These are phyloP conservation scores for Limnephilus rhombicus DNA, from an alignment of 2,888 invertebrate genomes.

Conservation along the genomic window DNA sequence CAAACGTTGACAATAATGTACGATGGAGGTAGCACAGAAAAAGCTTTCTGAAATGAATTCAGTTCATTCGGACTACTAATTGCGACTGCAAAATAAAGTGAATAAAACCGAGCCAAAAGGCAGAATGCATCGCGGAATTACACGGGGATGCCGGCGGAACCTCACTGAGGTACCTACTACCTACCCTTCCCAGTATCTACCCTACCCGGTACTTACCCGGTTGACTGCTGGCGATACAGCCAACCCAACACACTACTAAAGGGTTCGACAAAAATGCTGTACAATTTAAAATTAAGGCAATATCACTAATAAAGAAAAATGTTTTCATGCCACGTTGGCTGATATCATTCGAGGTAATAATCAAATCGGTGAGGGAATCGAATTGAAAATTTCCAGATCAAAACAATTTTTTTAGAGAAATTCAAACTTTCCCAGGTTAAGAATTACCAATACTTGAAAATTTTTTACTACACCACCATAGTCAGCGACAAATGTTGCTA, in stretches of 20 bases:
- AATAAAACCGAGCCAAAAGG: constrained; percentile 31
- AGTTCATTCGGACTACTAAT: constrained; percentile 35
- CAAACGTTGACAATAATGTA: constrained; percentile 18
- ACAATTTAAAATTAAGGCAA: not conserved
- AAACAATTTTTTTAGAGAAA: no score
- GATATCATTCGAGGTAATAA: no score
- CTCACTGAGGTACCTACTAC: not conserved
- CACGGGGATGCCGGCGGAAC: constrained; percentile 1
- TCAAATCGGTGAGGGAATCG: no score
- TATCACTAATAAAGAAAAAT: not conserved
- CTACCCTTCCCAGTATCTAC: not conserved
- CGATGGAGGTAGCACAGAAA: not conserved
- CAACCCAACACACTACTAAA: not conserved
- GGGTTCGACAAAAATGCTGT: not conserved
- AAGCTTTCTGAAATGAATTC: not conserved
- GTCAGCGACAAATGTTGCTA: no score
- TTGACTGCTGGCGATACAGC: not conserved
- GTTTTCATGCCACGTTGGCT: not conserved
- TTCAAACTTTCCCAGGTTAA: no score
- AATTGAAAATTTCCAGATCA: no score
- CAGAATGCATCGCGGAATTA: constrained; percentile 39
- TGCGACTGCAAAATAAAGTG: constrained; percentile 38
- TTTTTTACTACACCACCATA: no score
- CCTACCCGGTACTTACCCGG: not conserved
- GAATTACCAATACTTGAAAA: no score